Conservation (phyloP, 2,888 invertebrate species). For the Macrosiphum euphorbiae region DNA sequence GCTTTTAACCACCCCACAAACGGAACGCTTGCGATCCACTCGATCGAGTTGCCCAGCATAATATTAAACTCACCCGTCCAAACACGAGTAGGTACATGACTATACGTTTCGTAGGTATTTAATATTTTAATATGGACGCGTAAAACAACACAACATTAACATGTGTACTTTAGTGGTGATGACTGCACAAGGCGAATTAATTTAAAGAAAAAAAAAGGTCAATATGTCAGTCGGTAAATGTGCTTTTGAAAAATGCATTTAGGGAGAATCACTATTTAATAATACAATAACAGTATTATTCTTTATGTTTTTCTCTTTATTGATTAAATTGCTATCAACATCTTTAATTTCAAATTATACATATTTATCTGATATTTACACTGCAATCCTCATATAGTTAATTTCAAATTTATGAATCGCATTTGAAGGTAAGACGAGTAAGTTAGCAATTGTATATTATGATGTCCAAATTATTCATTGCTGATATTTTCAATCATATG, state of each 20-base stretch:
- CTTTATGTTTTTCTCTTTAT: too few relatives aligned
- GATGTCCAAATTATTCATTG: neutral
- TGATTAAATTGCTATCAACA: too few relatives aligned
- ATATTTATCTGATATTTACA: too few relatives aligned
- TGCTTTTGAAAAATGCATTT: neutral
- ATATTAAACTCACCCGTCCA: neutral
- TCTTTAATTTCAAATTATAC: too few relatives aligned
- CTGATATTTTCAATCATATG: too few relatives aligned
- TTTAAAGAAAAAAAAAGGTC: neutral
- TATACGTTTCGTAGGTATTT: neutral
- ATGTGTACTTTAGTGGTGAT: neutral
- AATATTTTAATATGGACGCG: neutral
- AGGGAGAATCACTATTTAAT: neutral
- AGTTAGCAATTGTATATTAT: neutral
- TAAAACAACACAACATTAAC: neutral
- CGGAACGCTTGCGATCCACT: neutral
- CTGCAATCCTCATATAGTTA: too few relatives aligned
- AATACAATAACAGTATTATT: too few relatives aligned
- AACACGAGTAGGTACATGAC: neutral
- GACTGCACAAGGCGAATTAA: neutral
- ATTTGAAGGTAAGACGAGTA: neutral
- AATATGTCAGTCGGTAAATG: neutral
- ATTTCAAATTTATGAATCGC: too few relatives aligned
- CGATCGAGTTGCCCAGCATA: neutral
- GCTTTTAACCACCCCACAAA: constrained; percentile 30